These are phyloP conservation scores for Dasysyrphus albostriatus DNA, from an alignment of 2,888 invertebrate species.

Conservation along the genomic window DNA sequence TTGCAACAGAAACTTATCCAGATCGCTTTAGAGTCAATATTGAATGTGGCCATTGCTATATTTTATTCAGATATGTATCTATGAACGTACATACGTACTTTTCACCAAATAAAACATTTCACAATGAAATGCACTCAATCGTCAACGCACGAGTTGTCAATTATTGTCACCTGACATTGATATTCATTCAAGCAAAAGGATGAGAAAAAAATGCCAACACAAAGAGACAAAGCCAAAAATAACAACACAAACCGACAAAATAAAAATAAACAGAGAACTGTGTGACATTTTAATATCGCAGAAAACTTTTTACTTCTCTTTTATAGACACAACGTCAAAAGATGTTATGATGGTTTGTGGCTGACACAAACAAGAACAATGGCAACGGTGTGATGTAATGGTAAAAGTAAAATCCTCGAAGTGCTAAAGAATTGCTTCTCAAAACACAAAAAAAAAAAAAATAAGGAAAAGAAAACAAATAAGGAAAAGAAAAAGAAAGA, in stretches of 20 bases:
- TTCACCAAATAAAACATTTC: not conserved
- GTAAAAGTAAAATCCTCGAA: constrained; percentile 28
- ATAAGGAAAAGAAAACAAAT: not conserved
- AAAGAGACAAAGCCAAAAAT: constrained; percentile 47
- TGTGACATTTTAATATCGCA: constrained; percentile 71
- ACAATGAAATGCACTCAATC: constrained; percentile 41
- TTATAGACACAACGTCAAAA: constrained; percentile 55
- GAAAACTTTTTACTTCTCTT: constrained; percentile 48
- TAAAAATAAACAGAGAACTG: constrained; percentile 29
- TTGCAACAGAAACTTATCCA: no score
- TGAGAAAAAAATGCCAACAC: constrained; percentile 42
- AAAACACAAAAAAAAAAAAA: not conserved
- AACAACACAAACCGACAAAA: not conserved
- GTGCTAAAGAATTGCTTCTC: constrained; percentile 26
- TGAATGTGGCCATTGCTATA: no score
- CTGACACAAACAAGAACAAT: constrained; percentile 34
- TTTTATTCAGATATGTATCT: no score
- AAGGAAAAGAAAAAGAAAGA: constrained; percentile 4
- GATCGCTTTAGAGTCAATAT: no score
- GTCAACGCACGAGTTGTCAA: constrained; percentile 31
- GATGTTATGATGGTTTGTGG: constrained; percentile 51
- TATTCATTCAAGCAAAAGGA: constrained; percentile 45
- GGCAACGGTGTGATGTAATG: constrained; percentile 43
- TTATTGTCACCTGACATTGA: constrained; percentile 54
- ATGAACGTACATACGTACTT: no score